Conservation (phyloP, 2,113 vertebrate genomes). For the Coryphaenoides rupestris region DNA sequence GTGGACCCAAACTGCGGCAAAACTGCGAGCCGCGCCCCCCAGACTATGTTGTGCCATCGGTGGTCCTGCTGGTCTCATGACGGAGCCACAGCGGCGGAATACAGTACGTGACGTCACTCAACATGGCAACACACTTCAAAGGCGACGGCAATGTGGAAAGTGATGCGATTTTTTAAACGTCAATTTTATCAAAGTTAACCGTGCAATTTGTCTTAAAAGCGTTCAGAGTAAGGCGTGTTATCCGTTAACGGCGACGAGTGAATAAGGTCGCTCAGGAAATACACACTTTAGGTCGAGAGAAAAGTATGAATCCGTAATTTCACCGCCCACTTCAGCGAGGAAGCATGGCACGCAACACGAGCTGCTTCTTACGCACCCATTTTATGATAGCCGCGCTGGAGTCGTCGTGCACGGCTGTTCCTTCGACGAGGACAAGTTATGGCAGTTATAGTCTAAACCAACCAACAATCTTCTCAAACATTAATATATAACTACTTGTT, state of each 20-base stretch:
- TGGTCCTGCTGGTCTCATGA: slow-evolving; percentile 60
- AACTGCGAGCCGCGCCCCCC: slow-evolving; percentile 71
- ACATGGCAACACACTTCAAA: slow-evolving; percentile 73
- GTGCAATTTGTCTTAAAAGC: slow-evolving; percentile 15
- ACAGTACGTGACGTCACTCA: slow-evolving; percentile 69
- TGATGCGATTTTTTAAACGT: slow-evolving; percentile 58
- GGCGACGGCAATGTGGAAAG: slow-evolving; percentile 62
- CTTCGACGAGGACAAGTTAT: background rate
- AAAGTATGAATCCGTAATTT: slow-evolving; percentile 56
- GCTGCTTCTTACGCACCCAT: slow-evolving; percentile 71
- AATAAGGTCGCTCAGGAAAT: background rate
- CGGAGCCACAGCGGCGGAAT: slow-evolving; percentile 54
- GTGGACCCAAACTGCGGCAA: slow-evolving; percentile 69
- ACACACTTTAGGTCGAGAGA: slow-evolving; percentile 44
- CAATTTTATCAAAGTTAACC: slow-evolving; percentile 28
- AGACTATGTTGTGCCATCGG: slow-evolving; percentile 58
- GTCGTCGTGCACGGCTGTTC: slow-evolving; percentile 41
- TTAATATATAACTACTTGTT: rapidly evolving
- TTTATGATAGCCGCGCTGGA: slow-evolving; percentile 55
- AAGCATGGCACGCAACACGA: slow-evolving; percentile 71
- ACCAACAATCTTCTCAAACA: background rate
- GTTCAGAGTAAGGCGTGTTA: rapidly evolving
- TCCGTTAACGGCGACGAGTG: background rate
- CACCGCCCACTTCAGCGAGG: slow-evolving; percentile 64
- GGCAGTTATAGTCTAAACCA: background rate